Base-by-base conservation (phyloP, 2,888 invertebrate species). In the Podotricha telesiphe region DNA sequence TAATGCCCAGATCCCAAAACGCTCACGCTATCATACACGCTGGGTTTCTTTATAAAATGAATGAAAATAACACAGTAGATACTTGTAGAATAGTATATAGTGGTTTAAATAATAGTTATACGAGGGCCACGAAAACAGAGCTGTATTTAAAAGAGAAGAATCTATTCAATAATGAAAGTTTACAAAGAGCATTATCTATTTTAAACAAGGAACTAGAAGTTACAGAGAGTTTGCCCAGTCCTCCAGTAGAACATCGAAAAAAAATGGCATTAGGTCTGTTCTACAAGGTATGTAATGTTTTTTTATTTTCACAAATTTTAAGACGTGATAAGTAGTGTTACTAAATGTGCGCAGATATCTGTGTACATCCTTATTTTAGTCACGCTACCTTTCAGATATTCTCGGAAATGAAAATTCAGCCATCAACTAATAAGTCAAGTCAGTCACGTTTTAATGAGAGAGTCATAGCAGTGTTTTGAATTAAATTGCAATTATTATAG, bases 21-120 rank as follows among this genome's bases (percentile, higher is more conserved):
- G 94, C 96, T 0, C 96, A 96, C 77, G 96, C 96, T 0, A 94
- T 95, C 68, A 95, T 97, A 0, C 96, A 96, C 78, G 95, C 95
- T 13, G 96, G 95, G 7, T 96, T 96, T 79, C 85, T 95, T 0
- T 93, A 95, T 69, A 93, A 94, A 81, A 75, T 96, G 4, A 61
- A 73, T 47, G n/a, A 47, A 10, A 17, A 59, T 0, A 56, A 72
- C 72, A 83, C 87, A 22, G 81, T 93, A 0, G 73, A 81, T 37
- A 80, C 61, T 8, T 74, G 71, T 61, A 84, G 85, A 47, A 90
- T 95, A 20, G 93, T 94, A 0, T 94, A 89, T 74, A 95, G 95
- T 17, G 94, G 94, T 13, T 94, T 95, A 1, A 90, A 91, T 50
- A 79, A 91, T 3, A 68, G 69, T 1, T 87, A 86, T 20, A 75